Evolutionary conservation across 1,140 invertebrate species (phyloP).

Genomic region (Papilio xuthus): DNA sequence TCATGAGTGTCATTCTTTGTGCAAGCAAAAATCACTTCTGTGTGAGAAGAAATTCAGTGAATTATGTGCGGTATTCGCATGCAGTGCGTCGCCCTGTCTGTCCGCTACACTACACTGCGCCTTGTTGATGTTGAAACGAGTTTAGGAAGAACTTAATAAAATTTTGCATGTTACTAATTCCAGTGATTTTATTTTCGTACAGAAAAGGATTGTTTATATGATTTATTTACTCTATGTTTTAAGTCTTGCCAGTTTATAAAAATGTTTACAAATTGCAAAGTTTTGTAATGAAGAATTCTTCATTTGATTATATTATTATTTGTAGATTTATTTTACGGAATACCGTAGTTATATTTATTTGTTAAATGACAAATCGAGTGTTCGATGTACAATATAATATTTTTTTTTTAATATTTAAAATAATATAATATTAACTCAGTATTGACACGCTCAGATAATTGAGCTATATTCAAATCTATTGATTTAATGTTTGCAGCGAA

Average conservation of each 20-base stretch:
- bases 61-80: conserved; percentile 33
- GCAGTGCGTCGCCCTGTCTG: conserved; percentile 34
- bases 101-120: background rate
- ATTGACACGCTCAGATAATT: conserved; percentile 2
- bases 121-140: background rate
- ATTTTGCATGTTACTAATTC: conserved; percentile 37
- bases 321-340: conserved; percentile 18
- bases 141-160: conserved; percentile 21
- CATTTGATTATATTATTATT: background rate
- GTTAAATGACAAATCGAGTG: conserved; percentile 14
- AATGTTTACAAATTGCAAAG: background rate
- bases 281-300: background rate
- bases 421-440: background rate
- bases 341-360: conserved; percentile 20
- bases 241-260: conserved; percentile 34
- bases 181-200: conserved; percentile 20
- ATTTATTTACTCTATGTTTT: conserved; percentile 28
- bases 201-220: conserved; percentile 25
- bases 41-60: conserved; percentile 29
- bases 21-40: conserved; percentile 32
- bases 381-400: conserved; percentile 6
- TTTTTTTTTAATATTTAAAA: background rate
- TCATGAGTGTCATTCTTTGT: conserved; percentile 25
- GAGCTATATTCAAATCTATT: conserved; percentile 5
- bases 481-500: conserved; percentile 10